phyloP scores from a whole-genome alignment of 2,888 invertebrate species.

The Pherbina coryleti region DNA sequence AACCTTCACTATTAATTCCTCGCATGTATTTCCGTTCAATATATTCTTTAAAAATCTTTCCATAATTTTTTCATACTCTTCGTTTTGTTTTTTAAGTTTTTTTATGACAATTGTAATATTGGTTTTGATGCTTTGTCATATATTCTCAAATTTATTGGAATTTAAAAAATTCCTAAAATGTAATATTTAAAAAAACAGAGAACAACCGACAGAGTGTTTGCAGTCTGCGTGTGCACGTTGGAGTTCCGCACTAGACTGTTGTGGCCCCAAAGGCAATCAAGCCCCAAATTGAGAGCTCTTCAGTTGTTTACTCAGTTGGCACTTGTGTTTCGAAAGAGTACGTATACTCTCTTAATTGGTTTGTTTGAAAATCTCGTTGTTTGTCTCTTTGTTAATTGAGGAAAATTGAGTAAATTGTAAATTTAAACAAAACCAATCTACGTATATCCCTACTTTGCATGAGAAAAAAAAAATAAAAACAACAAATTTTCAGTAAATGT shows the following conservation, averaged over 20 bases:
- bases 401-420: not conserved
- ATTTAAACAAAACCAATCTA: too few relatives aligned
- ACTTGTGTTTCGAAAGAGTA: too few relatives aligned
- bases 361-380: not conserved
- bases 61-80: not conserved
- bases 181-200: not conserved
- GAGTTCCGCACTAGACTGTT: conserved; percentile 30
- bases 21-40: conserved; percentile 23
- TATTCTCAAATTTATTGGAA: not conserved
- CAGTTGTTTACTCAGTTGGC: not conserved
- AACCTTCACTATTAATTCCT: conserved; percentile 11
- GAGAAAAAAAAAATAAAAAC: not conserved
- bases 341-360: not conserved
- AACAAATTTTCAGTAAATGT: not conserved
- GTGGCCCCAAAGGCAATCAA: not conserved
- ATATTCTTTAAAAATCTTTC: not conserved
- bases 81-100: not conserved
- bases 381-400: not conserved
- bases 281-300: conserved; percentile 1
- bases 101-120: not conserved
- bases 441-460: too few relatives aligned
- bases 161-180: not conserved
- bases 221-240: conserved; percentile 26
- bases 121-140: not conserved
- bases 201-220: not conserved